A percentile compares a stretch with the other conserved stretches of the same genome.
Conservation (phyloP, 2,797 vertebrate species). For the Lithobates sylvaticus region DNA sequence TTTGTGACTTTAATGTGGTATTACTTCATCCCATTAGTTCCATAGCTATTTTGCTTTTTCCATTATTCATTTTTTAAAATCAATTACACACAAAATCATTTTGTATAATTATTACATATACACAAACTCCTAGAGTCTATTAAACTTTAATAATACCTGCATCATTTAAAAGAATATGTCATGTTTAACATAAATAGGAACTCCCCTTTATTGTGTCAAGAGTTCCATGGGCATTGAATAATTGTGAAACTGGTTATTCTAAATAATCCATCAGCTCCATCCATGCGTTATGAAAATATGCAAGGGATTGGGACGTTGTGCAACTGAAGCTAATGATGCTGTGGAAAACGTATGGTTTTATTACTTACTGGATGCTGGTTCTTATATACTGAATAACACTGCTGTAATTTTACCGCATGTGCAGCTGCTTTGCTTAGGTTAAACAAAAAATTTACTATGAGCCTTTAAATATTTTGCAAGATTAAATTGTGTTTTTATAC, state of each 20-base stretch:
- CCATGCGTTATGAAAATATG: neutral
- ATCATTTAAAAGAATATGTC: constrained; percentile 33
- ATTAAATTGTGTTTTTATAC: neutral
- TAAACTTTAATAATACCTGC: constrained; percentile 30
- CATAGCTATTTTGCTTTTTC: too few species aligned
- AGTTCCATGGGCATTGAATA: constrained; percentile 27
- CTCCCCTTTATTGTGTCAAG: constrained; percentile 20
- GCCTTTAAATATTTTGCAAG: neutral
- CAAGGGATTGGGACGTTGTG: neutral
- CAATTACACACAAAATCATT: neutral
- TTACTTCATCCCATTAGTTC: too few species aligned
- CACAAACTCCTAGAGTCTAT: neutral
- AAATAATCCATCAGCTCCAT: constrained; percentile 13
- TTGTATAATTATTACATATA: neutral
- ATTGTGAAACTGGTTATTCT: constrained; percentile 15
- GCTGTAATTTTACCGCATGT: too few species aligned
- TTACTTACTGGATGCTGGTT: neutral
- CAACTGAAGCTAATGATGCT: neutral
- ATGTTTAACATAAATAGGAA: constrained; percentile 40
- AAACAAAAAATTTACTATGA: neutral
- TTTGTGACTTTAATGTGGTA: too few species aligned
- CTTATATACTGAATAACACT: neutral
- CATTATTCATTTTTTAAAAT: neutral
- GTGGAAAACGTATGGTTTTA: neutral
- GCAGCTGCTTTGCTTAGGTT: neutral